A percentile compares a stretch with the other conserved stretches of the same genome.
Conservation (phyloP, 2,113 vertebrate genomes). For the Gadus chalcogrammus region DNA sequence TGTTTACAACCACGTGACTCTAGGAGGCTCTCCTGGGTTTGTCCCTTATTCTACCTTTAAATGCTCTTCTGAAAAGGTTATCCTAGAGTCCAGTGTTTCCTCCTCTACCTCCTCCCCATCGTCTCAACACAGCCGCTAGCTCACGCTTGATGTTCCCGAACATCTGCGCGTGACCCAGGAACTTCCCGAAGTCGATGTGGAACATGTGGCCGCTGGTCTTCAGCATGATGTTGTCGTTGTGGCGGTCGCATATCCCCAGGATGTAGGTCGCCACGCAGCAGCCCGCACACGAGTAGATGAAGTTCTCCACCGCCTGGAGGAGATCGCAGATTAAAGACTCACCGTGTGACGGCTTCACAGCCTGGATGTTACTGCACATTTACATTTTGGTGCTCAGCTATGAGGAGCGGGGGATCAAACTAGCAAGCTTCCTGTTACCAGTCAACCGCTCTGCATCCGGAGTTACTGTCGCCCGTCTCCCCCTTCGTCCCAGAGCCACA, state of each 20-base stretch:
- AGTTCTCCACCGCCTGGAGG: conserved; percentile 93
- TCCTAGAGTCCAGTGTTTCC: too few species aligned
- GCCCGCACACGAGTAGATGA: conserved; percentile 96
- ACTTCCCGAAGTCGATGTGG: conserved; percentile 97
- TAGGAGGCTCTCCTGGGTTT: too few species aligned
- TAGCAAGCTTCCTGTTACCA: too few species aligned
- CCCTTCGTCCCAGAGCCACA: too few species aligned
- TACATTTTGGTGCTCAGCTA: too few species aligned
- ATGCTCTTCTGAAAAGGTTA: too few species aligned
- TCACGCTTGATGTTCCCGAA: conserved; percentile 96
- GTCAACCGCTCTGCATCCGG: too few species aligned
- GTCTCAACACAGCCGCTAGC: conserved; percentile 11
- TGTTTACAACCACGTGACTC: too few species aligned
- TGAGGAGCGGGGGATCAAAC: too few species aligned
- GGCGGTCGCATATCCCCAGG: conserved; percentile 94
- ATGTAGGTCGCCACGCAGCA: conserved; percentile 98
- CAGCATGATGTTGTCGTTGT: conserved; percentile 99
- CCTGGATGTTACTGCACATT: neutral
- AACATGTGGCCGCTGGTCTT: conserved; percentile 98
- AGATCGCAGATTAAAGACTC: neutral
- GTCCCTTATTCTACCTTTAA: too few species aligned
- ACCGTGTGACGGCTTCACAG: neutral
- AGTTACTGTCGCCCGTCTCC: too few species aligned
- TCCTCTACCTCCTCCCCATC: too few species aligned
- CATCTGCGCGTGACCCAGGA: conserved; percentile 97